phyloP scores from a whole-genome alignment of 2,888 invertebrate species.

The Acholoe squamosa region DNA sequence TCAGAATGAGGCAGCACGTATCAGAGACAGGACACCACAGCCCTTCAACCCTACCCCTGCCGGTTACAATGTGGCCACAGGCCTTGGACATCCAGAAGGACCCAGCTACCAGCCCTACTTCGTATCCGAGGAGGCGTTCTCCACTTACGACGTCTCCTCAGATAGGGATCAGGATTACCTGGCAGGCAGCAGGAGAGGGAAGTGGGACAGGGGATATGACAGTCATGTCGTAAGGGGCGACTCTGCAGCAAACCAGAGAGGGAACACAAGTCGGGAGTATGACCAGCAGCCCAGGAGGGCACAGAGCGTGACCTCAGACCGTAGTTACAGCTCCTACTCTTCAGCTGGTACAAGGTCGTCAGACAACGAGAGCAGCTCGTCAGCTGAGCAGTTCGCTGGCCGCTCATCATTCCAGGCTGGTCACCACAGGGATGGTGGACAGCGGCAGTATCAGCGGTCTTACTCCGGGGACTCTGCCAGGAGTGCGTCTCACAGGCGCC shows the following conservation, averaged over 20 bases:
- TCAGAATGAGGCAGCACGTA: constrained; percentile 19
- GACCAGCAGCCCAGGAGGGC: constrained; percentile 15
- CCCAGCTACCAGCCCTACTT: constrained; percentile 45
- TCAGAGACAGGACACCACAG: constrained; percentile 10
- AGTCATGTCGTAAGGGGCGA: background rate
- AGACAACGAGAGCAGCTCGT: background rate
- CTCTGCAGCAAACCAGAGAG: background rate
- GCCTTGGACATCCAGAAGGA: background rate
- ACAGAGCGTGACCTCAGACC: constrained; percentile 4
- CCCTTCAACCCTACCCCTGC: background rate
- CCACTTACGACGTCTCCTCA: background rate
- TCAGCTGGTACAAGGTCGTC: background rate
- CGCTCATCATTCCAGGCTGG: background rate
- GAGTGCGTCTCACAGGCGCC: background rate
- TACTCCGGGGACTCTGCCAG: background rate
- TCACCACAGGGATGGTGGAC: background rate
- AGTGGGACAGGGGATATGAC: background rate
- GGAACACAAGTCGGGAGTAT: background rate
- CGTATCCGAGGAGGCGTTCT: background rate
- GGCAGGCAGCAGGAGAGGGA: background rate
- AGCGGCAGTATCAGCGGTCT: constrained; percentile 12
- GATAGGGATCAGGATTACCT: background rate
- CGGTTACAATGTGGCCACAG: background rate
- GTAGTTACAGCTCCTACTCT: background rate
- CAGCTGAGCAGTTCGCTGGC: background rate